phyloP scores from a whole-genome alignment of 2,113 vertebrate genomes.

The Scopus umbretta region DNA sequence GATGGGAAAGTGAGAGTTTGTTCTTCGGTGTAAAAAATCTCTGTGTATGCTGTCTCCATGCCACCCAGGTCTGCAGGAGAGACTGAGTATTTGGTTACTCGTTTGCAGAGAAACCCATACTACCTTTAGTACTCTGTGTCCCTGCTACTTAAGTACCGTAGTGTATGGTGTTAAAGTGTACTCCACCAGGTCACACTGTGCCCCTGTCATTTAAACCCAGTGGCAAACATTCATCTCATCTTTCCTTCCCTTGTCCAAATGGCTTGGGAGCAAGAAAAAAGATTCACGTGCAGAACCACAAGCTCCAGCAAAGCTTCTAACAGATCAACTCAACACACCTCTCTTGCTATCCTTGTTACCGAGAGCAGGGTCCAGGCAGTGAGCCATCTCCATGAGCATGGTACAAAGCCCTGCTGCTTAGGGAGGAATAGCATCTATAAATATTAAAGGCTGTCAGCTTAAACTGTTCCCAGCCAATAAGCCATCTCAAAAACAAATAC shows the following conservation, averaged over 20 bases:
- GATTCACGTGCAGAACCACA: not conserved
- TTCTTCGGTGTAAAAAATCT: not conserved
- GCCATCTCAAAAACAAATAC: not conserved
- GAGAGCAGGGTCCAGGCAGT: not conserved
- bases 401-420: not conserved
- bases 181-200: not conserved
- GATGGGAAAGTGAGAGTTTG: not conserved
- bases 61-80: not conserved
- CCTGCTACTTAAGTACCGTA: not conserved
- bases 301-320: not conserved
- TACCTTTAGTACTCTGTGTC: not conserved
- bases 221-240: not conserved
- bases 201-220: not conserved
- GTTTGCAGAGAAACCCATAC: not conserved
- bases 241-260: not conserved
- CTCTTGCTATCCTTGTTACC: not conserved
- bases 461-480: not conserved
- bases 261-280: not conserved
- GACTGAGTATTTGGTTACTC: not conserved
- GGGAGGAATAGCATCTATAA: not conserved
- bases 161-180: not conserved
- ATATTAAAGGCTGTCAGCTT: not conserved
- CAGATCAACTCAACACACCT: not conserved
- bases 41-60: not conserved
- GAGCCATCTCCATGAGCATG: not conserved